These are phyloP conservation scores for Dysmachus trigonus DNA, from an alignment of 2,888 invertebrate genomes.

Conservation along the genomic window DNA sequence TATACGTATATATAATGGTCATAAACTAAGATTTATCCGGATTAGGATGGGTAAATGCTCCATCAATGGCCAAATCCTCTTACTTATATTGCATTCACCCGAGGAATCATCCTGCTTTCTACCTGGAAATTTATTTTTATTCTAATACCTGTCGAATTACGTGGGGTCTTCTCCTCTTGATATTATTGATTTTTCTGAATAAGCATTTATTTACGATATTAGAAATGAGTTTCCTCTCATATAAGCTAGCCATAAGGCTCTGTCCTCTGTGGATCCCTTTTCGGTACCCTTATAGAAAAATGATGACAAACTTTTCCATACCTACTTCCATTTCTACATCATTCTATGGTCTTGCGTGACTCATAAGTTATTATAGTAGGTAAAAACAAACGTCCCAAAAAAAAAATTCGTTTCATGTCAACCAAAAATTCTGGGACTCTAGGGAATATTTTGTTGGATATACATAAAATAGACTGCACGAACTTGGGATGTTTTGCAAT, in stretches of 20 bases:
- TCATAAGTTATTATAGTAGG: background rate
- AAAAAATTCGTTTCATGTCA: background rate
- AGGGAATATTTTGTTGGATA: background rate
- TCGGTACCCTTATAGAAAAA: background rate
- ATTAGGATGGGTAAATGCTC: background rate
- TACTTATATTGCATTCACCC: background rate
- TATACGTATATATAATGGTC: background rate
- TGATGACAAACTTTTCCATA: constrained; percentile 8
- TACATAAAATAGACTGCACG: background rate
- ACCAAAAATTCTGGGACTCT: background rate
- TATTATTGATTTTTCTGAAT: constrained; percentile 15
- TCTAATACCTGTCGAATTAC: constrained; percentile 2
- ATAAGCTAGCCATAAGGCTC: background rate
- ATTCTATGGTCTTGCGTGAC: background rate
- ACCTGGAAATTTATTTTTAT: background rate
- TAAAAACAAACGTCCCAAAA: background rate
- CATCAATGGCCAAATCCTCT: background rate
- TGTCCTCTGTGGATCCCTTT: background rate
- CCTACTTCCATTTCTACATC: background rate
- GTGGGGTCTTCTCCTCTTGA: background rate
- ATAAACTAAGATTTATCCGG: background rate
- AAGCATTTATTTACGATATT: constrained; percentile 4
- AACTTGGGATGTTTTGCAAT: background rate
- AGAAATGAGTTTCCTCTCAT: background rate
- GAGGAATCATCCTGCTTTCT: background rate